A percentile compares a stretch with the other conserved stretches of the same genome.
Conservation (phyloP, 2,113 vertebrate genomes). For the Puffinus mauretanicus region DNA sequence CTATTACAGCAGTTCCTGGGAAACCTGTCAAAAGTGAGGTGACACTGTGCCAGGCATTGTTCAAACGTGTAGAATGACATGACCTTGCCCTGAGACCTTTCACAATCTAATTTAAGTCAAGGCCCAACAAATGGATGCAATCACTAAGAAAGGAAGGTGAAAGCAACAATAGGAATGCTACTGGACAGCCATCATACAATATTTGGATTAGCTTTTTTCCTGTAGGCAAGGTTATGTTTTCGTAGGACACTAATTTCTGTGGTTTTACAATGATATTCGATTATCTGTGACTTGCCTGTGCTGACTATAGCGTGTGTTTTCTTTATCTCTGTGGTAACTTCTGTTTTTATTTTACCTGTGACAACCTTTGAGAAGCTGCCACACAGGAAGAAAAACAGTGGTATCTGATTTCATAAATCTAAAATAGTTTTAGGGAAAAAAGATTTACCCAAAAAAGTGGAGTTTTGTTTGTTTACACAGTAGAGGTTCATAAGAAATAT, state of each 20-base stretch:
- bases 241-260: not conserved
- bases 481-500: not conserved
- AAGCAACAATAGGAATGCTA: not conserved
- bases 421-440: not conserved
- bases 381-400: not conserved
- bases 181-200: not conserved
- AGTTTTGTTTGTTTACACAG: not conserved
- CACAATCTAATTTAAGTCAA: not conserved
- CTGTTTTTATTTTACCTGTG: not conserved
- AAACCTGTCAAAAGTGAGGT: slow-evolving; percentile 1
- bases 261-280: rapidly evolving
- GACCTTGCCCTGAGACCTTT: slow-evolving; percentile 31
- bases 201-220: not conserved
- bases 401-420: not conserved
- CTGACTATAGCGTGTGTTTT: not conserved
- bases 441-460: not conserved
- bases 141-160: not conserved
- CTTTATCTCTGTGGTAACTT: not conserved
- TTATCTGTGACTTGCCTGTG: not conserved
- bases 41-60: not conserved
- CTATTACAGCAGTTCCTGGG: not conserved
- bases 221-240: not conserved
- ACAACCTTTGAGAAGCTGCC: not conserved
- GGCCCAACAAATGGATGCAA: not conserved
- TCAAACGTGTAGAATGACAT: not conserved